Conservation (phyloP, 2,888 invertebrate species). For the Spatulosminthurus flaviceps region DNA sequence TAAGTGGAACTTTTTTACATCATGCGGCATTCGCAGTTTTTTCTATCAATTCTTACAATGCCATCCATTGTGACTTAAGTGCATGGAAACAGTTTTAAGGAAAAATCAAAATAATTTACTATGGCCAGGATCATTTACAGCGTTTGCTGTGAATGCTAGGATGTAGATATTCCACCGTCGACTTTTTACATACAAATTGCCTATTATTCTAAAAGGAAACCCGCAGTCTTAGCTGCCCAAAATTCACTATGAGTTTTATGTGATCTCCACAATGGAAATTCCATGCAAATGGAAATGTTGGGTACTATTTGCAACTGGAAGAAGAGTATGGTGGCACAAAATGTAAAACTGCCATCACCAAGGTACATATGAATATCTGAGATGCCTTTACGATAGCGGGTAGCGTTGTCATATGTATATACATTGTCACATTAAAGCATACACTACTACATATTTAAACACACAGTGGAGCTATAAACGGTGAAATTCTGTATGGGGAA, state of each 20-base stretch:
- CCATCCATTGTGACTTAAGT: not conserved
- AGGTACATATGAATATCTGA: not conserved
- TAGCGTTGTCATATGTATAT: too few relatives aligned
- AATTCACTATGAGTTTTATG: not conserved
- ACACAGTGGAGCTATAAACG: too few relatives aligned
- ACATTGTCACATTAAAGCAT: too few relatives aligned
- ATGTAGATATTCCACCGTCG: not conserved
- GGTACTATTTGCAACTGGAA: conserved; percentile 15
- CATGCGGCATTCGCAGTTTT: not conserved
- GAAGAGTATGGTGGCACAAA: not conserved
- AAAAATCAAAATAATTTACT: conserved; percentile 25
- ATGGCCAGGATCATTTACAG: not conserved
- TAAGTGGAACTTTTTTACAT: not conserved
- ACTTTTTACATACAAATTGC: conserved; percentile 27
- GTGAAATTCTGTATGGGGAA: not conserved
- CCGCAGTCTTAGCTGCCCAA: not conserved
- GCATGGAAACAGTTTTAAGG: not conserved
- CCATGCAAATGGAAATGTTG: conserved; percentile 32
- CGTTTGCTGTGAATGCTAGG: not conserved
- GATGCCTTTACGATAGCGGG: not conserved
- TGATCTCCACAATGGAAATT: conserved; percentile 21
- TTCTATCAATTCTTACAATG: not conserved
- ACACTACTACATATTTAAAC: too few relatives aligned
- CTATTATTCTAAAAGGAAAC: not conserved
- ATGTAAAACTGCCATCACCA: conserved; percentile 1